These are phyloP conservation scores for Salvelinus namaycush DNA, from an alignment of 2,113 vertebrate genomes.

Conservation along the genomic window DNA sequence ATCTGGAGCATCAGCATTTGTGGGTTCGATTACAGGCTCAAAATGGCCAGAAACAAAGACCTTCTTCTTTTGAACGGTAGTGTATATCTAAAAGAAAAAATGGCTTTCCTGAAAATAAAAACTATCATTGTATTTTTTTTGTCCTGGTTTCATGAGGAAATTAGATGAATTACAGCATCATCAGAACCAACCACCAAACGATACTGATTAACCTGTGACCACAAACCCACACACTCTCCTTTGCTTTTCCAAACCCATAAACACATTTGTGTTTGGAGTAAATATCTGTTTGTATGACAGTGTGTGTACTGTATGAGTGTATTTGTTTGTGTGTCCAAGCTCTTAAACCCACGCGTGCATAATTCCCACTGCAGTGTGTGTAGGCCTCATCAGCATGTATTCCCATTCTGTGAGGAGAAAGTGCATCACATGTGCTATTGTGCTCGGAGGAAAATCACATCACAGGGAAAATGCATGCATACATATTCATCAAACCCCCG, in stretches of 20 bases:
- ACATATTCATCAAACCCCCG: conserved; percentile 36
- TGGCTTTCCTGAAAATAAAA: too few relatives aligned
- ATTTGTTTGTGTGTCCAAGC: conserved; percentile 34
- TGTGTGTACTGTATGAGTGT: conserved; percentile 27
- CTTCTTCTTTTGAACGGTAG: too few relatives aligned
- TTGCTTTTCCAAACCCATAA: too few relatives aligned
- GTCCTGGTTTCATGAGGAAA: too few relatives aligned
- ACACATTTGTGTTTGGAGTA: not conserved
- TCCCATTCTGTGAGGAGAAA: conserved; percentile 47
- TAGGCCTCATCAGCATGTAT: conserved; percentile 34
- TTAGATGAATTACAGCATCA: too few relatives aligned
- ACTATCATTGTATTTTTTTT: too few relatives aligned
- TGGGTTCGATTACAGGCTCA: too few relatives aligned
- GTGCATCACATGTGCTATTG: conserved; percentile 46
- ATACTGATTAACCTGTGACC: not conserved
- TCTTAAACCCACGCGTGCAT: conserved; percentile 64
- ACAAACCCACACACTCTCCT: too few relatives aligned
- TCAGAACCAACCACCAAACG: not conserved
- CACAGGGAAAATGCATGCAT: conserved; percentile 39
- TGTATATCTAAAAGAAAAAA: too few relatives aligned
- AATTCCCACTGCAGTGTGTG: conserved; percentile 35
- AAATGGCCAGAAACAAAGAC: too few relatives aligned
- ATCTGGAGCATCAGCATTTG: too few relatives aligned
- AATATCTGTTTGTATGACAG: not conserved
- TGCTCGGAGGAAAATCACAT: conserved; percentile 33